A percentile compares a stretch with the other conserved stretches of the same genome.
These are phyloP conservation scores for Camelus bactrianus DNA, from an alignment of 2,113 vertebrate species.

Conservation along the genomic window DNA sequence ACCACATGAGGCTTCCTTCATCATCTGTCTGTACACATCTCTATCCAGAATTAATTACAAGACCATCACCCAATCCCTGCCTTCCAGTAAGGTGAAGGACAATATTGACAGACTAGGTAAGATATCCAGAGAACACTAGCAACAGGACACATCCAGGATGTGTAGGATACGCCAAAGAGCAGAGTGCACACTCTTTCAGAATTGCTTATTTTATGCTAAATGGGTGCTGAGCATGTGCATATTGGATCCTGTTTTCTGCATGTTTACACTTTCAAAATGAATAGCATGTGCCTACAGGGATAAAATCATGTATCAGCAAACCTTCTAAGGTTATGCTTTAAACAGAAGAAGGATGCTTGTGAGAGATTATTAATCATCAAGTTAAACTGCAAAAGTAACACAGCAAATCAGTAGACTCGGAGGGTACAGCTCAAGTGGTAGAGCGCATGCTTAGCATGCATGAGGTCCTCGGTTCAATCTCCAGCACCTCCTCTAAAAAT, in stretches of 20 bases:
- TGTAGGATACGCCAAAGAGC: neutral
- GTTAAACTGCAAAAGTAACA: neutral
- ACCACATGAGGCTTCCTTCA: neutral
- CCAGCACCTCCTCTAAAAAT: too few species aligned
- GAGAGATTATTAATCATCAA: neutral
- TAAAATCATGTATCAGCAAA: slow-evolving; percentile 27
- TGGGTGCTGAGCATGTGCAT: neutral
- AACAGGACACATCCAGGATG: neutral
- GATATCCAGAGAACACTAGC: neutral
- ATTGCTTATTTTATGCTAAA: neutral
- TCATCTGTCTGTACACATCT: neutral
- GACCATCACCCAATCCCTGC: neutral
- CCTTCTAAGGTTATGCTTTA: slow-evolving; percentile 56
- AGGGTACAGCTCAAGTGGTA: too few species aligned
- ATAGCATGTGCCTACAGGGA: neutral
- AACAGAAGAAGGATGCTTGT: slow-evolving; percentile 25
- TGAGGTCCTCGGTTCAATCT: too few species aligned
- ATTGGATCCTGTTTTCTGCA: neutral
- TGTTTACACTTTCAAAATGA: slow-evolving; percentile 12
- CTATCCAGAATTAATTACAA: neutral
- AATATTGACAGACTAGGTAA: neutral
- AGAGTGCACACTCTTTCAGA: neutral
- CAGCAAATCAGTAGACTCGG: neutral
- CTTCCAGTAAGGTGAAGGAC: neutral
- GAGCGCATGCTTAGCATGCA: too few species aligned